Conservation (phyloP, 2,888 invertebrate genomes). For the Lasioglossum malachurum region DNA sequence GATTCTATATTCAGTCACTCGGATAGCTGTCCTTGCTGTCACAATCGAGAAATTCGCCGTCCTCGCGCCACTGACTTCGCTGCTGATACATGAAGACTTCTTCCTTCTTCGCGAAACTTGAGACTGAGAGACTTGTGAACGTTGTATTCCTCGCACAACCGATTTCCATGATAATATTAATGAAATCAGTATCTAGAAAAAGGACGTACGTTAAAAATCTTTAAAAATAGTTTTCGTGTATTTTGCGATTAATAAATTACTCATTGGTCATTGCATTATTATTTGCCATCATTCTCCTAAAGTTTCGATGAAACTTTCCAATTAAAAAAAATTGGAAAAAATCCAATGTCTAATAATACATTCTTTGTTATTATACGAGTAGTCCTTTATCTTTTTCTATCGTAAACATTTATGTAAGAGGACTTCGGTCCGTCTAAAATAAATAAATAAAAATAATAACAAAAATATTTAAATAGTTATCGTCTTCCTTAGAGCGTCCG, state of each 20-base stretch:
- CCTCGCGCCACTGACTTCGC: constrained; percentile 55
- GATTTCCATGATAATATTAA: background rate
- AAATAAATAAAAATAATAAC: too few species aligned
- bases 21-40: constrained; percentile 75
- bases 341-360: too few species aligned
- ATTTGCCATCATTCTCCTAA: background rate
- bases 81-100: background rate
- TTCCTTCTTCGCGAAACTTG: background rate
- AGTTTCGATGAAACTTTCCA: too few species aligned
- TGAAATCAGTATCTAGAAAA: background rate
- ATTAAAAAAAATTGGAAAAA: too few species aligned
- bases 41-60: constrained; percentile 65
- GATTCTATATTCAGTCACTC: constrained; percentile 76
- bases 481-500: too few species aligned
- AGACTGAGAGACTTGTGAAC: background rate
- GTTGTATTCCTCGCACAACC: background rate
- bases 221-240: background rate
- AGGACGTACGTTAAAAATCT: background rate
- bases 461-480: too few species aligned
- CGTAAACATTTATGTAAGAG: too few species aligned
- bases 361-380: too few species aligned
- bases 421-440: too few species aligned
- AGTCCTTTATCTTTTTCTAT: too few species aligned
- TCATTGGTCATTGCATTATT: background rate
- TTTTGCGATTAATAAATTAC: background rate